Evolutionary conservation across 2,113 vertebrate genomes (phyloP).

Genomic region (Polypterus bichir): DNA sequence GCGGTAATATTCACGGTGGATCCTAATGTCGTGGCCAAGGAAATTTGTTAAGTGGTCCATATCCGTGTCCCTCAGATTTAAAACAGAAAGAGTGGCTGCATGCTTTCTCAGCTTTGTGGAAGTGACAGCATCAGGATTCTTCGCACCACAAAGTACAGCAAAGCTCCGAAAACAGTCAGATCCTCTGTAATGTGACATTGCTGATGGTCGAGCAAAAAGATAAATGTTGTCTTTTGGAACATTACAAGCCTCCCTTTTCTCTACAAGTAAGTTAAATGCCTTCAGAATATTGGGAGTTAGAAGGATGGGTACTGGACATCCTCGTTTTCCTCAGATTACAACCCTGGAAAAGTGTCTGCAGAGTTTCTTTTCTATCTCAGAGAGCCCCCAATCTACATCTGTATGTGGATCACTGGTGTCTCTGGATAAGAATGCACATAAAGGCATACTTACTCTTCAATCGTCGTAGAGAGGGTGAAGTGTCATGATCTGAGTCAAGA

Average conservation of each 20-base stretch:
- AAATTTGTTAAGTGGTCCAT: slow-evolving; percentile 21
- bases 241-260: slow-evolving; percentile 16
- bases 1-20: slow-evolving; percentile 13
- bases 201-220: slow-evolving; percentile 17
- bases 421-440: slow-evolving; percentile 15
- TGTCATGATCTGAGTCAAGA: slow-evolving; percentile 22
- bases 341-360: slow-evolving; percentile 24
- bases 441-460: slow-evolving; percentile 22
- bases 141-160: slow-evolving; percentile 11
- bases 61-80: slow-evolving; percentile 14
- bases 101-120: slow-evolving; percentile 18
- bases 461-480: too few relatives aligned
- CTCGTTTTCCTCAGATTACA: slow-evolving; percentile 21
- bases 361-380: slow-evolving; percentile 18
- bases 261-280: slow-evolving; percentile 21
- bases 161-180: slow-evolving; percentile 23
- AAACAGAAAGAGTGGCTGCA: slow-evolving; percentile 16
- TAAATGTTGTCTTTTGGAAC: slow-evolving; percentile 16
- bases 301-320: slow-evolving; percentile 19
- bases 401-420: slow-evolving; percentile 6
- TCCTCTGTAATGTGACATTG: slow-evolving; percentile 17
- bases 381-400: slow-evolving; percentile 14
- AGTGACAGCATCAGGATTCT: slow-evolving; percentile 9
- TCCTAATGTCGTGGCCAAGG: slow-evolving; percentile 19
- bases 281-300: slow-evolving; percentile 24